These are phyloP conservation scores for Epicauta chinensis DNA, from an alignment of 1,140 invertebrate species.

Conservation along the genomic window DNA sequence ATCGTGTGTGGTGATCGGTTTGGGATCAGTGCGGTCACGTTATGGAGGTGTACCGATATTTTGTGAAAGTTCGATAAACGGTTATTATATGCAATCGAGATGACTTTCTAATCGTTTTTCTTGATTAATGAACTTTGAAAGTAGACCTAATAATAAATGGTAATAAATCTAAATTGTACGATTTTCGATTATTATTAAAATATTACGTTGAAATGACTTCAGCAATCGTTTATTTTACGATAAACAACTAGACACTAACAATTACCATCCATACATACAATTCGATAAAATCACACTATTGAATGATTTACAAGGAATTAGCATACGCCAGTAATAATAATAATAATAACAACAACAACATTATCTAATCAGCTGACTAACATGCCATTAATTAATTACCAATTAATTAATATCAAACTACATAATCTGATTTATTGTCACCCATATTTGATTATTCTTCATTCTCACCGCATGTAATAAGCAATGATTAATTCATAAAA, in stretches of 20 bases:
- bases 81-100: no score
- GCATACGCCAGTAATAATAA: slow-evolving; percentile 37
- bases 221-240: slow-evolving; percentile 13
- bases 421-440: slow-evolving; percentile 23
- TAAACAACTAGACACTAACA: slow-evolving; percentile 32
- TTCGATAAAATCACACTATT: slow-evolving; percentile 40
- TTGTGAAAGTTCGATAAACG: no score
- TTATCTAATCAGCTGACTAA: slow-evolving; percentile 39
- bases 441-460: no score
- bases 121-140: no score
- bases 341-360: slow-evolving; percentile 8
- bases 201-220: slow-evolving; percentile 7
- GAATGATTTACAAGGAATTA: slow-evolving; percentile 44
- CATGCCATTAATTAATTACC: slow-evolving; percentile 41
- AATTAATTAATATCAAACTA: slow-evolving; percentile 36
- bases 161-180: not conserved
- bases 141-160: no score
- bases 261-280: slow-evolving; percentile 27
- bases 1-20: no score
- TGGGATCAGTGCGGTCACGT: not conserved
- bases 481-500: no score
- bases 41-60: no score
- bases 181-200: slow-evolving; percentile 3
- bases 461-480: no score
- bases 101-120: no score